Percentiles rank a stretch among this genome's conserved stretches.
Evolutionary conservation across 2,888 invertebrate genomes (phyloP).

Genomic region (Aquatica leii): DNA sequence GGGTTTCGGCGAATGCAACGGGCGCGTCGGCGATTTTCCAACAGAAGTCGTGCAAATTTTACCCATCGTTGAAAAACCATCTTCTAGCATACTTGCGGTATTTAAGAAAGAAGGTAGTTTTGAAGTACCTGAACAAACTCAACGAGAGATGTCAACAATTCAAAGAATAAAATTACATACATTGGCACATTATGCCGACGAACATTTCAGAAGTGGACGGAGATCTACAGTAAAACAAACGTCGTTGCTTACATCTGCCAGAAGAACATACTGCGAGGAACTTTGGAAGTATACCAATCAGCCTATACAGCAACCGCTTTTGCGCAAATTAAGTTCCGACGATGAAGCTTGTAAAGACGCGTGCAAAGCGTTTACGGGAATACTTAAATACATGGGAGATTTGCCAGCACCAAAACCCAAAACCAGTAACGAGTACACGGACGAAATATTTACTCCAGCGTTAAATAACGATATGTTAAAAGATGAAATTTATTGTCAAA

Average conservation of each 20-base stretch:
- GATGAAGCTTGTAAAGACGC: conserved; percentile 78
- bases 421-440: conserved; percentile 83
- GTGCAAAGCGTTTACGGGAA: conserved; percentile 75
- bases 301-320: conserved; percentile 81
- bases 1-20: conserved; percentile 77
- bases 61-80: conserved; percentile 81
- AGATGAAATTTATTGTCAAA: conserved; percentile 93
- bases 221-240: conserved; percentile 67
- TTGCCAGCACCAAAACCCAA: conserved; percentile 82
- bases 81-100: conserved; percentile 70
- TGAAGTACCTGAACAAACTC: conserved; percentile 61
- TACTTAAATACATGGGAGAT: conserved; percentile 92
- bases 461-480: conserved; percentile 77
- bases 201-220: conserved; percentile 73
- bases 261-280: conserved; percentile 72
- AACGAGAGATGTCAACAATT: conserved; percentile 62
- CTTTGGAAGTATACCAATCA: conserved; percentile 85
- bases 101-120: conserved; percentile 68
- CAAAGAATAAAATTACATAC: conserved; percentile 80
- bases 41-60: conserved; percentile 87
- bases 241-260: conserved; percentile 71
- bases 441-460: conserved; percentile 84
- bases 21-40: conserved; percentile 82
- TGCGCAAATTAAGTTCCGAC: conserved; percentile 77
- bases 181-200: conserved; percentile 81